A percentile compares a stretch with the other conserved stretches of the same genome.
phyloP scores from a whole-genome alignment of 2,888 invertebrate species.

The Coelogynopora nodosa region DNA sequence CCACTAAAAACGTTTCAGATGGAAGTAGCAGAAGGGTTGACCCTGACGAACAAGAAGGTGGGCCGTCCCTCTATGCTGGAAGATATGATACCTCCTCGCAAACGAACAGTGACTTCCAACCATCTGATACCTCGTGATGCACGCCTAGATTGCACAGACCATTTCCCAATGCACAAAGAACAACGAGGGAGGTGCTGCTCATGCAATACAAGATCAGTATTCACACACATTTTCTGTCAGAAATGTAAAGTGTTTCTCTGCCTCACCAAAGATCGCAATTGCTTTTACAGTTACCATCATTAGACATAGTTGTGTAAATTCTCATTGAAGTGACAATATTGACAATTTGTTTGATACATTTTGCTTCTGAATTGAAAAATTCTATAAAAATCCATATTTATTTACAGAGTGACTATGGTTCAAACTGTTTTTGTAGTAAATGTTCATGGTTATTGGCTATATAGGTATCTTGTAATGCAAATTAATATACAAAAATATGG shows the following conservation, averaged over 20 bases:
- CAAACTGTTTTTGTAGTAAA: too few relatives aligned
- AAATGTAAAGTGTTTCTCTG: neutral
- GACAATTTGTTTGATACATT: too few relatives aligned
- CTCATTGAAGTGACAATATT: too few relatives aligned
- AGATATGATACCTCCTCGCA: neutral
- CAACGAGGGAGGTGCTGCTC: neutral
- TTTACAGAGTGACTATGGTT: too few relatives aligned
- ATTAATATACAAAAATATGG: too few relatives aligned
- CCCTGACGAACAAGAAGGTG: neutral
- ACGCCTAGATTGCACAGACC: neutral
- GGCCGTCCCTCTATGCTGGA: neutral
- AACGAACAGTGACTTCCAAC: neutral
- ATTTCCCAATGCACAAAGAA: neutral
- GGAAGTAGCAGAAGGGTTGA: slow-evolving; percentile 8
- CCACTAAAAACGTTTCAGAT: slow-evolving; percentile 10
- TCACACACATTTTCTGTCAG: neutral
- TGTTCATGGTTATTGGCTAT: too few relatives aligned
- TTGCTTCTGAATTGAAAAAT: too few relatives aligned
- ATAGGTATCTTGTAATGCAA: too few relatives aligned
- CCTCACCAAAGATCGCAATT: slow-evolving; percentile 15
- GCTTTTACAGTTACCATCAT: slow-evolving; percentile 7
- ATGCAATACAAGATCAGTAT: neutral
- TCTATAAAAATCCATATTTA: too few relatives aligned
- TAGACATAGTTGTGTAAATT: too few relatives aligned
- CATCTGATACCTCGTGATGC: neutral